phyloP scores from a whole-genome alignment of 2,113 vertebrate species.

The Leucosticte australis region DNA sequence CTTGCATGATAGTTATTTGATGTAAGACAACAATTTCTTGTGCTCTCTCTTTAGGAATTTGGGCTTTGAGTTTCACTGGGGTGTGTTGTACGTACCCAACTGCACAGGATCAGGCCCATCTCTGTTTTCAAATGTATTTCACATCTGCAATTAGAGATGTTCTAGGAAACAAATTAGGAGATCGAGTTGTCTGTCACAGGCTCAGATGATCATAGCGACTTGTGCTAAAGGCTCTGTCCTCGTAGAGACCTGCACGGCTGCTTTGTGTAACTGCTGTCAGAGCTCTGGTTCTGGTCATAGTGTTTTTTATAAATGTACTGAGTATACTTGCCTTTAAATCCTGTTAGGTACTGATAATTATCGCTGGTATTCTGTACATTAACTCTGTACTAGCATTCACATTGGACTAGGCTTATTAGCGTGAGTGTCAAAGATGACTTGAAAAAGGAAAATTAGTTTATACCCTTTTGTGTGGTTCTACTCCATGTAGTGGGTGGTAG shows the following conservation, averaged over 20 bases:
- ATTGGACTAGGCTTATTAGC: conserved; percentile 4
- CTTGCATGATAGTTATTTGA: conserved; percentile 48
- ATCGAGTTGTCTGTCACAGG: neutral
- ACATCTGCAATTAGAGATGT: neutral
- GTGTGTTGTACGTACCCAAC: neutral
- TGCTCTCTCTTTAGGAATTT: conserved; percentile 39
- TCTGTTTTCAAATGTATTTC: conserved; percentile 15
- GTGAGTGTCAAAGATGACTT: conserved; percentile 18
- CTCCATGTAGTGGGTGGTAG: neutral
- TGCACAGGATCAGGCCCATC: neutral
- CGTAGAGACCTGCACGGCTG: conserved; percentile 5
- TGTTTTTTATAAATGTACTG: conserved; percentile 7
- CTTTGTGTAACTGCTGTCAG: conserved; percentile 38
- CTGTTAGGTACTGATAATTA: neutral
- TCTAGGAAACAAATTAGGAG: conserved; percentile 3
- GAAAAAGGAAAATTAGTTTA: conserved; percentile 46
- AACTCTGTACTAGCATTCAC: conserved; percentile 25
- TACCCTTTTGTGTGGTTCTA: neutral
- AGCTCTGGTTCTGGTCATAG: conserved; percentile 7
- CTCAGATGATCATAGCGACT: conserved; percentile 4
- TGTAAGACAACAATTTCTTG: conserved; percentile 35
- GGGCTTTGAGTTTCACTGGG: conserved; percentile 39
- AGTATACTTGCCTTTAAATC: conserved; percentile 23
- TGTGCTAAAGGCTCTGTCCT: conserved; percentile 6
- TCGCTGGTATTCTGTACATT: conserved; percentile 27